Conservation (phyloP, 2,113 vertebrate species). For the Podarcis cretensis region DNA sequence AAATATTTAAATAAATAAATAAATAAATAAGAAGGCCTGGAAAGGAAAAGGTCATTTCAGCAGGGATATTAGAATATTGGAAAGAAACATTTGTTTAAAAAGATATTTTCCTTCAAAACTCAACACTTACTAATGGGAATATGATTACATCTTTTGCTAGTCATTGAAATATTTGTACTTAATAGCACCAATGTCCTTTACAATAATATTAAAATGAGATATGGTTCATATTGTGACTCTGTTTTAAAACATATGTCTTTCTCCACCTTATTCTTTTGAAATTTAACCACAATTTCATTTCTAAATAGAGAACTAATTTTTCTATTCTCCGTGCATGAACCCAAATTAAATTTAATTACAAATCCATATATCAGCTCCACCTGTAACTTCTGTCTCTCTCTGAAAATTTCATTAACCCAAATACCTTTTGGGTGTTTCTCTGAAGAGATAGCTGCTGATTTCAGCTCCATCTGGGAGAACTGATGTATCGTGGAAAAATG, state of each 20-base stretch:
- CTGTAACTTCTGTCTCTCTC: not conserved
- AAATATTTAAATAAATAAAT: too few relatives aligned
- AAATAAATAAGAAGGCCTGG: too few relatives aligned
- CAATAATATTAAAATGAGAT: too few relatives aligned
- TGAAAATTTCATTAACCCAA: not conserved
- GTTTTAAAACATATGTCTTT: not conserved
- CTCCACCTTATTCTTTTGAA: not conserved
- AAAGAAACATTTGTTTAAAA: not conserved
- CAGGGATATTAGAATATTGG: too few relatives aligned
- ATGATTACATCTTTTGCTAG: not conserved
- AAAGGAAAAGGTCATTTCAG: not conserved
- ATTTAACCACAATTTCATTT: not conserved
- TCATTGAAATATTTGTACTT: not conserved
- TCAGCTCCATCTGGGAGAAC: constrained; percentile 96
- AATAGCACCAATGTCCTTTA: not conserved
- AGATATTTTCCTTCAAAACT: not conserved
- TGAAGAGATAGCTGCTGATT: constrained; percentile 95
- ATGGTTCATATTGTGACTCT: not conserved
- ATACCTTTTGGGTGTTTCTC: constrained; percentile 95
- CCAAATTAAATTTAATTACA: not conserved
- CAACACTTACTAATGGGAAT: not conserved
- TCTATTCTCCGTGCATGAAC: constrained; percentile 1
- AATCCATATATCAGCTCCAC: not conserved
- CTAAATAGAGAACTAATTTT: not conserved
- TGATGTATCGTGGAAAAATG: constrained; percentile 91